Percentiles rank a stretch among this genome's conserved stretches.
Evolutionary conservation across 2,888 invertebrate species (phyloP).

Genomic region (Dichetophora obliterata): DNA sequence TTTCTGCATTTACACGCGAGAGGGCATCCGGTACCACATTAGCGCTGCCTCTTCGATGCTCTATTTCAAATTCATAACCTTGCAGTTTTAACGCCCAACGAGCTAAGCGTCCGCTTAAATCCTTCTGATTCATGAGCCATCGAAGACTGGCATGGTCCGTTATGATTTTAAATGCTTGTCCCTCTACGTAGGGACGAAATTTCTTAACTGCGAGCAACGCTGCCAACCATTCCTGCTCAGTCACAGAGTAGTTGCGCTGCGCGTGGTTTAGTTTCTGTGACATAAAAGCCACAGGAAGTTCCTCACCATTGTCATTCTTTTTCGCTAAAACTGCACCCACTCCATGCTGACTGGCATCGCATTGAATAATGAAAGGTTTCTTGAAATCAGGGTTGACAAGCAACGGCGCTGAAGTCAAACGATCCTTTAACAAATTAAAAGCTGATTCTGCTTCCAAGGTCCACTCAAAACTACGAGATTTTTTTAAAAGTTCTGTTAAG

Average conservation of each 20-base stretch:
- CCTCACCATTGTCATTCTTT: too few relatives aligned
- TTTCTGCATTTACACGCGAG: not conserved
- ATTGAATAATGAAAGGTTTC: not conserved
- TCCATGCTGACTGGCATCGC: too few relatives aligned
- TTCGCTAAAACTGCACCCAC: too few relatives aligned
- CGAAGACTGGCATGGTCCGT: not conserved
- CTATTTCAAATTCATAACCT: not conserved
- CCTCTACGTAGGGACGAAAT: not conserved
- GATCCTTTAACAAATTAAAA: not conserved
- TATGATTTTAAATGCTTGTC: not conserved
- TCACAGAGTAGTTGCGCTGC: not conserved
- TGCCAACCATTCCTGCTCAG: not conserved
- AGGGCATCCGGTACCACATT: not conserved
- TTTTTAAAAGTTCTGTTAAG: not conserved
- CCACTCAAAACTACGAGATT: not conserved
- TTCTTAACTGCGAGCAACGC: not conserved
- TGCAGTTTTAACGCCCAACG: not conserved
- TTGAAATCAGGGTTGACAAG: not conserved
- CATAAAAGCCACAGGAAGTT: too few relatives aligned
- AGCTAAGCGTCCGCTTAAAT: not conserved
- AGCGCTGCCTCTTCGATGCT: not conserved
- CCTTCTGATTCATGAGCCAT: not conserved
- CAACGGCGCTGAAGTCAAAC: slow-evolving; percentile 1
- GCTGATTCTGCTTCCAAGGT: not conserved
- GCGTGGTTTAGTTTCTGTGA: too few relatives aligned